phyloP scores from a whole-genome alignment of 2,113 vertebrate genomes.

The Aegithalos caudatus region DNA sequence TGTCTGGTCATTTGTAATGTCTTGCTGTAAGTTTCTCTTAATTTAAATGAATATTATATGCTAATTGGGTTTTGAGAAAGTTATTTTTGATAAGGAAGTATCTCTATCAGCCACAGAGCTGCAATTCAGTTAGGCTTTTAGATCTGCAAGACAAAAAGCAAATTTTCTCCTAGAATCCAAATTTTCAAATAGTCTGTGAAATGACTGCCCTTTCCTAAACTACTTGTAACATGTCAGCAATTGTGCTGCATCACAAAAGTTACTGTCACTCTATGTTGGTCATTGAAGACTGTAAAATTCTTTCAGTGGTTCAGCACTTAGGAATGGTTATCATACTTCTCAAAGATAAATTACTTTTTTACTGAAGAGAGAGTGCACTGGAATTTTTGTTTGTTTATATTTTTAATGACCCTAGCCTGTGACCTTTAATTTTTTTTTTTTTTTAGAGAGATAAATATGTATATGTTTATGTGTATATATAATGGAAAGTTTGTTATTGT shows the following conservation, averaged over 20 bases:
- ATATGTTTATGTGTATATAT: not conserved
- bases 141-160: not conserved
- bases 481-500: not conserved
- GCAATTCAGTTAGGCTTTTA: not conserved
- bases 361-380: not conserved
- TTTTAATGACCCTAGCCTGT: not conserved
- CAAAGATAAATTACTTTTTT: not conserved
- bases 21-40: not conserved
- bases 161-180: not conserved
- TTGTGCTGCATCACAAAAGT: not conserved
- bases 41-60: not conserved
- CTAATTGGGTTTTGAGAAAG: not conserved
- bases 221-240: not conserved
- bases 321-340: not conserved
- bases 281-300: not conserved
- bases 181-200: not conserved
- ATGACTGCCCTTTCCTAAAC: not conserved
- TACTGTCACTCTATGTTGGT: not conserved
- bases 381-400: not conserved
- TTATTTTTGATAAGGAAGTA: not conserved
- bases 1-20: not conserved
- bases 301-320: not conserved
- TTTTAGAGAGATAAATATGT: not conserved
- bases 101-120: not conserved
- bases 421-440: not conserved